Conservation (phyloP, 2,888 invertebrate genomes). For the Sericinus montela region DNA sequence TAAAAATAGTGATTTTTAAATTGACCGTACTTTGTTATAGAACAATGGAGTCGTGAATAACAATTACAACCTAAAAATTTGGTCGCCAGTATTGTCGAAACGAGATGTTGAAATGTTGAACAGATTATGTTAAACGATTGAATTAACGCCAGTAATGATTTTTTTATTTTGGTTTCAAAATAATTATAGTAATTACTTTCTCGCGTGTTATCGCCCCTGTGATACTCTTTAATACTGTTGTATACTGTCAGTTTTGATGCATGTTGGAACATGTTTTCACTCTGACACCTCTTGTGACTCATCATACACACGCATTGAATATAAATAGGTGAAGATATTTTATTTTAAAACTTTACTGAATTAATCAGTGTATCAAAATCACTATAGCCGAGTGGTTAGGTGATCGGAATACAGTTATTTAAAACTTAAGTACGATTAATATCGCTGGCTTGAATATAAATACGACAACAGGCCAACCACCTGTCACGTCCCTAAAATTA, state of each 20-base stretch:
- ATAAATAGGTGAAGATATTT: constrained; percentile 5
- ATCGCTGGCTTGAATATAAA: too few relatives aligned
- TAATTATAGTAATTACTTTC: constrained; percentile 16
- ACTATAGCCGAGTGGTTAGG: too few relatives aligned
- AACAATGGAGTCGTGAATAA: constrained; percentile 55
- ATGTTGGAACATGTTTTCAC: constrained; percentile 11
- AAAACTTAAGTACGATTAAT: too few relatives aligned
- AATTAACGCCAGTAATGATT: constrained; percentile 9
- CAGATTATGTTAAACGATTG: constrained; percentile 26
- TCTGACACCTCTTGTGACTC: constrained; percentile 4
- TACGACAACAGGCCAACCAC: too few relatives aligned
- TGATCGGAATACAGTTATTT: too few relatives aligned
- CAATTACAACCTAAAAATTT: constrained; percentile 31
- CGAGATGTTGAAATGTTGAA: constrained; percentile 37
- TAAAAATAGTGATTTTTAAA: constrained; percentile 20
- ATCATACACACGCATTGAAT: constrained; percentile 1
- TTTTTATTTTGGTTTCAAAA: constrained; percentile 2
- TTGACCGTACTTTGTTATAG: constrained; percentile 32
- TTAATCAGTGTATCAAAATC: too few relatives aligned
- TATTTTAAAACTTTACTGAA: not conserved
- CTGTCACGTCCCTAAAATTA: too few relatives aligned
- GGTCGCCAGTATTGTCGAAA: not conserved
- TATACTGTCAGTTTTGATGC: not conserved
- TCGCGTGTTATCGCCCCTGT: constrained; percentile 10
- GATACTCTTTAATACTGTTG: constrained; percentile 2